Evolutionary conservation across 2,888 invertebrate genomes (phyloP).

Genomic region (Torymus auratus): DNA sequence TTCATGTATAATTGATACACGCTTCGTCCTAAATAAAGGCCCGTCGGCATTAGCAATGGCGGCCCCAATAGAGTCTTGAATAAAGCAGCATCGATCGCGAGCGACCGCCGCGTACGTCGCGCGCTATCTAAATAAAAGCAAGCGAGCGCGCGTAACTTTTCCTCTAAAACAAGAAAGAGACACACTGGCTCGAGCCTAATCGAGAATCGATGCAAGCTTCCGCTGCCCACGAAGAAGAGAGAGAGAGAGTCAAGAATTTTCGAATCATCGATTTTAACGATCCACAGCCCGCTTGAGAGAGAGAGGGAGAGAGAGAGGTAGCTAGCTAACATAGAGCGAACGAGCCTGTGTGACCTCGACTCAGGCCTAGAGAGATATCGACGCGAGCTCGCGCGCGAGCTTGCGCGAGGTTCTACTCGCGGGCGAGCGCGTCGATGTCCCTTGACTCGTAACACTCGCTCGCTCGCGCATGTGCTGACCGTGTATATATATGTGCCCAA

Average conservation of each 20-base stretch:
- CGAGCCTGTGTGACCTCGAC: conserved; percentile 49
- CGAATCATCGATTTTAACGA: conserved; percentile 45
- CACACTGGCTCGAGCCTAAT: too few relatives aligned
- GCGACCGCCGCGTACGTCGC: too few relatives aligned
- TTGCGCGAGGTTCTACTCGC: too few relatives aligned
- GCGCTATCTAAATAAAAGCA: too few relatives aligned
- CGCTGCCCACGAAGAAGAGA: too few relatives aligned
- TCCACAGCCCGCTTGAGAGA: neutral
- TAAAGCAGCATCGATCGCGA: conserved; percentile 23
- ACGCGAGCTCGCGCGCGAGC: conserved; percentile 39
- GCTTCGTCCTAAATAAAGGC: conserved; percentile 16
- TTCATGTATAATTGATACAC: too few relatives aligned
- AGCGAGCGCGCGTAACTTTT: too few relatives aligned
- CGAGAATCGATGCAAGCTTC: too few relatives aligned
- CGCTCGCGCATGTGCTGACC: too few relatives aligned
- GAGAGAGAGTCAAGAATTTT: too few relatives aligned
- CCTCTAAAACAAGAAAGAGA: too few relatives aligned
- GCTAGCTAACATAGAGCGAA: neutral
- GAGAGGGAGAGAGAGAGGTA: neutral
- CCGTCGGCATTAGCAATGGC: neutral
- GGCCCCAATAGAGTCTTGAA: neutral
- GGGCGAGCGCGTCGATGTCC: conserved; percentile 57
- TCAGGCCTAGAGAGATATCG: conserved; percentile 58
- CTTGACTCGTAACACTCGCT: conserved; percentile 30
- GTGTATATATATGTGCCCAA: neutral